A percentile compares a stretch with the other conserved stretches of the same genome.
Evolutionary conservation across 1,140 invertebrate genomes (phyloP).

Genomic region (Lepidostoma basale): DNA sequence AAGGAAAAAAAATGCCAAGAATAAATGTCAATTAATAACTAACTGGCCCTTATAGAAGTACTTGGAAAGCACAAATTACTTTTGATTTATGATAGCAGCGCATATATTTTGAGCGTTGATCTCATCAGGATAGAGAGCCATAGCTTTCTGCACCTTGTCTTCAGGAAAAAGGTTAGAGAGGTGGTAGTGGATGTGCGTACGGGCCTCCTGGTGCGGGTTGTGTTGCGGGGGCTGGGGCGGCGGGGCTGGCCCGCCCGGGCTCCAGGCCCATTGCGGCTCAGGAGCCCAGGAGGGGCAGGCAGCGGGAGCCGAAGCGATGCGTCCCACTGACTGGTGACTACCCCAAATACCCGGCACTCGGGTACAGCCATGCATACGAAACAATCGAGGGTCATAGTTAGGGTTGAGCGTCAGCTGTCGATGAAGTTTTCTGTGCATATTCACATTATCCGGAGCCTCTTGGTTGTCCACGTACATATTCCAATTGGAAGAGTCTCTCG

Average conservation of each 20-base stretch:
- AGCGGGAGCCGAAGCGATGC: constrained; percentile 81
- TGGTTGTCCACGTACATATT: constrained; percentile 32
- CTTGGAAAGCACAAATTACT: not conserved
- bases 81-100: constrained; percentile 74
- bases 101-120: constrained; percentile 88
- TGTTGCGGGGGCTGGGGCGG: constrained; percentile 50
- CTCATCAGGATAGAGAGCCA: constrained; percentile 85
- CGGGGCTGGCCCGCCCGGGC: constrained; percentile 55
- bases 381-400: constrained; percentile 73
- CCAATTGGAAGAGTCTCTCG: constrained; percentile 23
- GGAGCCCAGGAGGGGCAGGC: constrained; percentile 61
- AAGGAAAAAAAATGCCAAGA: constrained; percentile 7
- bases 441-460: constrained; percentile 57
- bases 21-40: constrained; percentile 2
- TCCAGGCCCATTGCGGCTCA: constrained; percentile 49
- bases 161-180: constrained; percentile 87
- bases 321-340: constrained; percentile 52
- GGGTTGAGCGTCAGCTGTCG: constrained; percentile 84
- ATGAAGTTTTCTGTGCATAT: constrained; percentile 79
- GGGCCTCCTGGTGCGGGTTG: constrained; percentile 65
- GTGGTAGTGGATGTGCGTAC: constrained; percentile 81
- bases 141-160: constrained; percentile 82
- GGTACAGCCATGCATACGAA: constrained; percentile 52
- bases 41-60: constrained; percentile 33
- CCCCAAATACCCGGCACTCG: constrained; percentile 37